A percentile compares a stretch with the other conserved stretches of the same genome.
Conservation (phyloP, 2,113 vertebrate genomes). For the Python bivittatus region DNA sequence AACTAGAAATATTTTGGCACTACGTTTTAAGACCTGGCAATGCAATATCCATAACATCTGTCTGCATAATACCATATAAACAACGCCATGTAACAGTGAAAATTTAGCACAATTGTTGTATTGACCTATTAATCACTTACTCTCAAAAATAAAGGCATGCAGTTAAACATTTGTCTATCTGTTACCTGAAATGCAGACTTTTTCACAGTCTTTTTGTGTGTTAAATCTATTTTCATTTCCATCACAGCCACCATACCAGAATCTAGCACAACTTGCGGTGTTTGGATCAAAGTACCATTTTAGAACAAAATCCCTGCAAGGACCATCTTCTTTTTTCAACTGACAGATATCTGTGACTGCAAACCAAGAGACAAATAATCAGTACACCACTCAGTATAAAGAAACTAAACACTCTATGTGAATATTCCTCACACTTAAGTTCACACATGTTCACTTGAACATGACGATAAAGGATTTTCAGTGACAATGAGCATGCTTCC, state of each 20-base stretch:
- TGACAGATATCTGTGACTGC: slow-evolving; percentile 76
- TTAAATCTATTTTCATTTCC: slow-evolving; percentile 92
- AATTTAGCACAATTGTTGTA: not conserved
- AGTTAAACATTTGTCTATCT: rapidly evolving
- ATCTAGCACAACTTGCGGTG: slow-evolving; percentile 82
- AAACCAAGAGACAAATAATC: slow-evolving; percentile 30
- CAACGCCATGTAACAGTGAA: not conserved
- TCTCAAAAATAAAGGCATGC: not conserved
- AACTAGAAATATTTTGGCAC: not conserved
- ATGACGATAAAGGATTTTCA: not conserved
- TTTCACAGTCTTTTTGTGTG: slow-evolving; percentile 85
- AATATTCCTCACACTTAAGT: not conserved
- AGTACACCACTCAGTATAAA: not conserved
- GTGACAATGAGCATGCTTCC: slow-evolving; percentile 3
- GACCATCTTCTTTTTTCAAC: slow-evolving; percentile 82
- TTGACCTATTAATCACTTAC: not conserved
- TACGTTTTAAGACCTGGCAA: not conserved
- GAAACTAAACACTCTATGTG: not conserved
- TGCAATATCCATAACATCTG: not conserved
- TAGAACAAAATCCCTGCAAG: slow-evolving; percentile 82
- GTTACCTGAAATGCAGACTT: slow-evolving; percentile 83
- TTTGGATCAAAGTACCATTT: slow-evolving; percentile 85
- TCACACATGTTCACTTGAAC: not conserved
- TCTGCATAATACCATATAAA: not conserved
- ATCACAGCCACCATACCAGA: slow-evolving; percentile 93